Conservation (phyloP, 2,888 invertebrate genomes). For the Drosophila nr. perissopoda region DNA sequence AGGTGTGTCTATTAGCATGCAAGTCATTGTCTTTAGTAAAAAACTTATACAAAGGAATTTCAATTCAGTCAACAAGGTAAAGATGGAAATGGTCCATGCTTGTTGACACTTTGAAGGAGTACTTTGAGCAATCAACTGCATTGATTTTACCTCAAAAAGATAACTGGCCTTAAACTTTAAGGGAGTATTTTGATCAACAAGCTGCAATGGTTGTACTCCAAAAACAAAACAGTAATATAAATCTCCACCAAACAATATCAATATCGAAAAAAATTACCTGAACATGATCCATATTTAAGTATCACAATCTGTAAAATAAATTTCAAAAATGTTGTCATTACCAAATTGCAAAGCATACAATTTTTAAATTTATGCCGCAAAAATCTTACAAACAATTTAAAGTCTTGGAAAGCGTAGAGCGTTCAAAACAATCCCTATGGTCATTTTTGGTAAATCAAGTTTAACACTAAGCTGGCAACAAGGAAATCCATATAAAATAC, state of each 20-base stretch:
- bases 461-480: slow-evolving; percentile 39
- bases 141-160: background rate
- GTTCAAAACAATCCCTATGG: background rate
- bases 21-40: background rate
- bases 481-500: slow-evolving; percentile 45
- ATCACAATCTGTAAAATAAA: background rate
- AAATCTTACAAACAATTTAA: background rate
- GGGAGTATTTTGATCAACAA: background rate
- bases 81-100: background rate
- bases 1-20: slow-evolving; percentile 1
- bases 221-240: background rate
- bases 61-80: background rate
- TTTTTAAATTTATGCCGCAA: background rate
- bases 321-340: background rate
- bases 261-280: background rate
- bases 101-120: background rate
- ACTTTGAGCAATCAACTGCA: background rate
- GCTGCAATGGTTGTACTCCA: background rate
- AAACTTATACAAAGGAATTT: background rate
- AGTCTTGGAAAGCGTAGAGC: background rate
- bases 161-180: background rate
- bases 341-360: no score
- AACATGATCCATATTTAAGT: background rate
- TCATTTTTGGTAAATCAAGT: slow-evolving; percentile 10
- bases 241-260: background rate